Evolutionary conservation across 1,140 invertebrate species (phyloP).

Genomic region (Drosophila asahinai): DNA sequence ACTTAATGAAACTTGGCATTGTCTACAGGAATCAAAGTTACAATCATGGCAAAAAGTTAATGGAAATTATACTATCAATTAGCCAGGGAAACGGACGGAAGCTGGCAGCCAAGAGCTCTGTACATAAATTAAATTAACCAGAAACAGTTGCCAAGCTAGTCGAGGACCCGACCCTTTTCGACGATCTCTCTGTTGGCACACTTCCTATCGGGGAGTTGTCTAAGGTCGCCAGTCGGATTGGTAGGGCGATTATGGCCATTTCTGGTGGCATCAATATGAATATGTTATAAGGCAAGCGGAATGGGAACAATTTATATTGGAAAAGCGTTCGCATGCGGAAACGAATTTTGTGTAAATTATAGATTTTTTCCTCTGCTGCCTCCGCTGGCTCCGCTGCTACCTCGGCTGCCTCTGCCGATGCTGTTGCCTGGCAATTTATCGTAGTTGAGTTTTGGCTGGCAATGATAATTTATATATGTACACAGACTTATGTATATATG

Average conservation of each 20-base stretch:
- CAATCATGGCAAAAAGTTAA: conserved; percentile 25
- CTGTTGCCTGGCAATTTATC: conserved; percentile 75
- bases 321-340: conserved; percentile 63
- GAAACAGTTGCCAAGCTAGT: conserved; percentile 48
- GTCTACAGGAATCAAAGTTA: background rate
- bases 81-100: conserved; percentile 5
- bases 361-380: conserved; percentile 59
- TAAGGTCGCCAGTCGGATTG: conserved; percentile 39
- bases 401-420: conserved; percentile 25
- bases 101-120: conserved; percentile 46
- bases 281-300: conserved; percentile 44
- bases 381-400: conserved; percentile 23
- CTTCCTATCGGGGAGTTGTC: conserved; percentile 52
- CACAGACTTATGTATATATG: conserved; percentile 16
- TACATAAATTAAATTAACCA: conserved; percentile 70
- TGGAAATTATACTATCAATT: conserved; percentile 41
- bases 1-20: conserved; percentile 8
- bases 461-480: conserved; percentile 72
- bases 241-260: conserved; percentile 54
- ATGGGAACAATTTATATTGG: conserved; percentile 58
- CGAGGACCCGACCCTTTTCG: conserved; percentile 13
- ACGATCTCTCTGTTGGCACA: conserved; percentile 46
- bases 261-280: conserved; percentile 69
- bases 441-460: conserved; percentile 76
- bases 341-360: conserved; percentile 83